These are phyloP conservation scores for Stichodactyla helianthus DNA, from an alignment of 64 coral and sea anemone genomes.

Conservation along the genomic window DNA sequence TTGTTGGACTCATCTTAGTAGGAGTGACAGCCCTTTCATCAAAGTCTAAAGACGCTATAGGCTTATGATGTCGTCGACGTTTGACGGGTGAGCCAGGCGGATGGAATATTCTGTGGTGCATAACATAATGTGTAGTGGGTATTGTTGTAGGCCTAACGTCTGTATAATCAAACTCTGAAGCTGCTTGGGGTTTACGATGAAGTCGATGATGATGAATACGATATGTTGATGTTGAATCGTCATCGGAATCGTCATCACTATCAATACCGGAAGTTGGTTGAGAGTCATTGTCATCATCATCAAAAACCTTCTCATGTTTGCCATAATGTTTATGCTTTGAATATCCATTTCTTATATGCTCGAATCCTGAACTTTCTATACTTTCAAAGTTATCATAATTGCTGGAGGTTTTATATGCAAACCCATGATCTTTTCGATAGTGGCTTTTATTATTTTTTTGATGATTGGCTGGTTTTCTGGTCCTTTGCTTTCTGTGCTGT, in stretches of 20 bases:
- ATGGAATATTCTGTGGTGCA: background rate
- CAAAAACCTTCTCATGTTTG: background rate
- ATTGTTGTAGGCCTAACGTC: background rate
- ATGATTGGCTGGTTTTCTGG: background rate
- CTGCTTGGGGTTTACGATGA: background rate
- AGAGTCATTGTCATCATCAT: background rate
- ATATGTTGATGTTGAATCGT: background rate
- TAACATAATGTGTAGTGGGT: background rate
- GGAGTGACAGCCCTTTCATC: background rate
- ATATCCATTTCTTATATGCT: background rate
- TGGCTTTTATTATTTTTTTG: background rate
- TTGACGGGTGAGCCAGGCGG: background rate
- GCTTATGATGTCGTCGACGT: background rate
- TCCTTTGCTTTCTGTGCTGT: background rate
- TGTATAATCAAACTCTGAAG: background rate
- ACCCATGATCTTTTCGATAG: background rate
- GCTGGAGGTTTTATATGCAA: background rate
- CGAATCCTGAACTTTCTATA: background rate
- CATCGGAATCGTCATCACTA: background rate
- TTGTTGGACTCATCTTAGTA: background rate
- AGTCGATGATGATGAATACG: background rate
- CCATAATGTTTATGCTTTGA: background rate
- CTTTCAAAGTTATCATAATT: background rate
- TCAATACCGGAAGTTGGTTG: background rate
- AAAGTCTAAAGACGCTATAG: background rate